Base-by-base conservation (phyloP, 2,888 invertebrate genomes). In the Geotrupes spiniger region DNA sequence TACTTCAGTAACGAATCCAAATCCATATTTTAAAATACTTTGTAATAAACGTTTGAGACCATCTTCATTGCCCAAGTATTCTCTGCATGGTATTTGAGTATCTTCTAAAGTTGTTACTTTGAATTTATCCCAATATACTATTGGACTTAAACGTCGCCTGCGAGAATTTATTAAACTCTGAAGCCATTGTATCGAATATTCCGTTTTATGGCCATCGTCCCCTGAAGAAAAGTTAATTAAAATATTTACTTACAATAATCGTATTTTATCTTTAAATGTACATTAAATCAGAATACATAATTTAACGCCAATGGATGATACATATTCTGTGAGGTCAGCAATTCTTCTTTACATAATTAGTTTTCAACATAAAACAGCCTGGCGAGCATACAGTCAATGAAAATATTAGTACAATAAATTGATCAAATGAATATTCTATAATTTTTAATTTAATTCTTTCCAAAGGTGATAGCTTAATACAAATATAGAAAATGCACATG, bases 151-250 rank as follows among this genome's bases (percentile, higher is more conserved):
- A n/a, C 31, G 8, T 11, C 15, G 38, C 21, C n/a, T 3, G 12
- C 33, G 42, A 36, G 14, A 45, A 21, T 29, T 14, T 14, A 31
- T 37, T 10, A 49, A 37, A 11, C 36, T 51, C 36, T 37, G 45
- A 31, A 55, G 54, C 40, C 81, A 82, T 1, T 75, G 66, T 0
- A 76, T 56, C 17, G 71, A 53, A 57, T 77, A 84, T 2, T 51
- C 61, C 0, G 83, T 82, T 54, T 70, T 58, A 58, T 85, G 84
- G 1, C 69, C 68, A 63, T 83, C 83, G 38, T 69, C 74, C 84
- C 83, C 83, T 83, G 49, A 2, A 57, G 21, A 21, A 21, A 21
- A 4, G 3, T 3, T 21, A 21, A 3, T 21, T 21, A 21, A 2
- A 2, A 11, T 11, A 2, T 33, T 8, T 33, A 36, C 15, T 26